Evolutionary conservation across 2,113 vertebrate genomes (phyloP), one percentile per base, ranked within the genome.

Genomic region (Tamias sibiricus): DNA sequence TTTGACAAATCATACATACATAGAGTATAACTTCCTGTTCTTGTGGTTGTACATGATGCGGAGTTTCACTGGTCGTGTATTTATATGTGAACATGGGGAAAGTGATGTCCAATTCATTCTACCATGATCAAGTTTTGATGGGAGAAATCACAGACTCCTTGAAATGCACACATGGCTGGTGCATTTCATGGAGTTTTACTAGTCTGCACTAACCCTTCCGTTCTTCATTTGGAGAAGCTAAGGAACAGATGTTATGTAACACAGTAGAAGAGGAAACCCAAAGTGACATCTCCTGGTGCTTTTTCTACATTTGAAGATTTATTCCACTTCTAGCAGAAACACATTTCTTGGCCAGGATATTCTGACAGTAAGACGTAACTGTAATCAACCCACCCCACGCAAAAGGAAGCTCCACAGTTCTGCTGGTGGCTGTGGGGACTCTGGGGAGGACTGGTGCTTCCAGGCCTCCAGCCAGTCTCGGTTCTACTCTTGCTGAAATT

Each of bases 321-420:
- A 66, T 2, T 40, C 37, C 87, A 26, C 20, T 54, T 72, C n/a
- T 66, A 28, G 20, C 37, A 87, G 81, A 74, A 82, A 44, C 17
- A 32, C 3, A 42, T 9, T 13, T 66, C 49, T 84, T 32, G 72
- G 32, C 26, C 26, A 62, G 54, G 47, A 54, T 30, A 79, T 16
- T 20, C 28, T 10, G 86, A 57, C 37, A 59, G 30, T 24, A 6
- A 44, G 37, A 59, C 13, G 75, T 19, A 72, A 32, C 59, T 9
- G 8, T 17, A 47, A 12, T 40, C 16, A 54, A 8, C 0, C 40
- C 54, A 30, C 37, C 35, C 7, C 3, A 11, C 0, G 5, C 28
- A 9, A 17, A 24, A 79, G 20, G 30, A 87, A 75, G 71, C 57
- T 9, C 35, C 62, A 6, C 2, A 20, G 82, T 24, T 57, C 72